Evolutionary conservation across 2,888 invertebrate genomes (phyloP), one percentile per base, ranked within the genome.

Genomic region (Thelaira solivaga): DNA sequence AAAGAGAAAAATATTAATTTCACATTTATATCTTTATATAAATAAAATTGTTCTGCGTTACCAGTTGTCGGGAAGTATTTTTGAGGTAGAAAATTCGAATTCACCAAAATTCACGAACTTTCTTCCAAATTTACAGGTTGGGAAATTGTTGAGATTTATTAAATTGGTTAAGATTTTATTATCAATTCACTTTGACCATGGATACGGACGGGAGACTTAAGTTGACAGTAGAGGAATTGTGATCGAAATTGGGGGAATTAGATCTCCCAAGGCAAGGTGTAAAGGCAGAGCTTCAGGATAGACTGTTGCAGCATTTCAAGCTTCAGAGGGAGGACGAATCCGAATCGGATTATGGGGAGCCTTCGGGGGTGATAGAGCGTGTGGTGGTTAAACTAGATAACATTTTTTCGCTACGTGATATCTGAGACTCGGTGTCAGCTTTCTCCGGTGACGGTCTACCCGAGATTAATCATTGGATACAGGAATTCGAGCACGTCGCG

Each of bases 401-500:
- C 26, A 31, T 29, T 49, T 76, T 76, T 47, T 69, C 41, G 0
- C 31, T 76, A 22, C 61, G 59, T 0, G 59, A 71, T 51, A 71
- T 76, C 49, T 43, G 45, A 13, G 75, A 76, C 22, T 47, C 57
- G n/a, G 34, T 76, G 13, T 31, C 47, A 2, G 13, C 51, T 11
- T 75, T 67, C 68, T 26, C 47, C 1, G 67, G 68, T 20, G 71
- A 73, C 24, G 53, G 72, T 51, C 36, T 55, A 16, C 71, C 71
- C 6, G 72, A 75, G 20, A 18, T 75, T 39, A 39, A 51, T 16
- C 62, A 72, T 31, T 80, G 80, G 76, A 29, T 68, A 11, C 13
- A 24, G 6, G 72, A 76, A 49, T 80, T 80, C 20, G 71, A 80
- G 26, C 68, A 77, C 18, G 62, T 59, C 76, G 74, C 74, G 62